Evolutionary conservation across 2,888 invertebrate species (phyloP), one percentile per base, ranked within the genome.

Genomic region (Myathropa florea): DNA sequence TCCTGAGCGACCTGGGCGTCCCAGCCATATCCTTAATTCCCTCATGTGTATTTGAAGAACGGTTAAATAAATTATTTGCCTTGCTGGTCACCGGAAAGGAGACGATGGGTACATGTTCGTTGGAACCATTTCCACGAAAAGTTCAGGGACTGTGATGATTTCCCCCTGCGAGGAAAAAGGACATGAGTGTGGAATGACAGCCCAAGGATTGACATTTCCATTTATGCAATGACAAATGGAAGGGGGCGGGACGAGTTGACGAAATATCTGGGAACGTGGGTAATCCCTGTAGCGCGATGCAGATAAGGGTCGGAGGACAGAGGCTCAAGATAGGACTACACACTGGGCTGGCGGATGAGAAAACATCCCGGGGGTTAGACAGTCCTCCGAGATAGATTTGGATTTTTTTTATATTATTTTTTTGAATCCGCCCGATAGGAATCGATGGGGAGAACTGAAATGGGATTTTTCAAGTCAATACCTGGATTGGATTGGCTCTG

Each of bases 151-250:
- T 36, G 60, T 28, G 30, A 70, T 46, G 24, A 24, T 18, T 75
- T 68, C 30, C 36, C 28, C 26, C 33, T 10, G 33, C 33, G 7
- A 12, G 33, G n/a, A n/a, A 28, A 23, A 65, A 39, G 30, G 59
- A 70, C 39, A 70, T 14, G 63, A 46, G 18, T 26, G n/a, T 28
- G 21, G 9, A 68, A 67, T 63, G 78, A 63, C 78, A 72, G 60
- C 33, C 59, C 28, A 53, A 39, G 36, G 36, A 67, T 78, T 78
- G 78, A 57, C 82, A 72, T 78, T 83, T 78, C 71, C 70, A 76
- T 82, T 65, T 71, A 55, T 65, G 65, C 60, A 71, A 57, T 67
- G 77, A 53, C 78, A 83, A 75, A 81, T 75, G 57, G 57, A 70
- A 75, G 39, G 39, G 21, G 67, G 10, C n/a, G 33, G 33, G 21